phyloP scores from a whole-genome alignment of 2,888 invertebrate species.

The Metopia argyrocephala region DNA sequence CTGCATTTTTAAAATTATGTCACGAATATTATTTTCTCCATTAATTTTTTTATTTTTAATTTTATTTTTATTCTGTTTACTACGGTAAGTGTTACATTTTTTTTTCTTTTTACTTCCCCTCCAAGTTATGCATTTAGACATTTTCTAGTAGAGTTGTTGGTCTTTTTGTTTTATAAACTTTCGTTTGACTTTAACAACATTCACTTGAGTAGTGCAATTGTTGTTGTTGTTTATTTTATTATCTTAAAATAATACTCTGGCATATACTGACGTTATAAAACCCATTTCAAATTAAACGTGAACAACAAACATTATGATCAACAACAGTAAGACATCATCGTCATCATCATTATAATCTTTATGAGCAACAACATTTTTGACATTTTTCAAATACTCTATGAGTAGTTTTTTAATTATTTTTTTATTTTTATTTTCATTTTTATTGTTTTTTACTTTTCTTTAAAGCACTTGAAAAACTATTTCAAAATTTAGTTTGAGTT shows the following conservation, averaged over 20 bases:
- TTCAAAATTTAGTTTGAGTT: too few relatives aligned
- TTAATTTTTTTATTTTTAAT: not conserved
- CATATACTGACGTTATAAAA: not conserved
- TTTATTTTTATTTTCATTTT: not conserved
- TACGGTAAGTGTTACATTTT: slow-evolving; percentile 35
- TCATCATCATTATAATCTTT: not conserved
- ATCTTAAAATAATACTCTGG: not conserved
- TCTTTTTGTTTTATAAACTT: slow-evolving; percentile 4
- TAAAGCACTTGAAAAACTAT: too few relatives aligned
- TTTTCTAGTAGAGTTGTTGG: not conserved
- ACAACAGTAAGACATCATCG: not conserved
- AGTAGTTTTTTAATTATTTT: not conserved
- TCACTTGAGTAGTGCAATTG: not conserved
- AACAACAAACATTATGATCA: not conserved
- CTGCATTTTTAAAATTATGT: too few relatives aligned
- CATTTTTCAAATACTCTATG: not conserved
- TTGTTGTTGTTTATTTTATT: slow-evolving; percentile 9
- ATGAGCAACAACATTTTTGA: slow-evolving; percentile 16
- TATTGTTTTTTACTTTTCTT: not conserved
- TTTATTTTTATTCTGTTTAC: not conserved
- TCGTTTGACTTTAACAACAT: slow-evolving; percentile 23
- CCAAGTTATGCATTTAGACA: not conserved
- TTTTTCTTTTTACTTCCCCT: not conserved
- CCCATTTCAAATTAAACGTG: slow-evolving; percentile 19
- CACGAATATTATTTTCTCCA: too few relatives aligned